These are phyloP conservation scores for Tilapia sparmanii DNA, from an alignment of 2,113 vertebrate species.

Conservation along the genomic window DNA sequence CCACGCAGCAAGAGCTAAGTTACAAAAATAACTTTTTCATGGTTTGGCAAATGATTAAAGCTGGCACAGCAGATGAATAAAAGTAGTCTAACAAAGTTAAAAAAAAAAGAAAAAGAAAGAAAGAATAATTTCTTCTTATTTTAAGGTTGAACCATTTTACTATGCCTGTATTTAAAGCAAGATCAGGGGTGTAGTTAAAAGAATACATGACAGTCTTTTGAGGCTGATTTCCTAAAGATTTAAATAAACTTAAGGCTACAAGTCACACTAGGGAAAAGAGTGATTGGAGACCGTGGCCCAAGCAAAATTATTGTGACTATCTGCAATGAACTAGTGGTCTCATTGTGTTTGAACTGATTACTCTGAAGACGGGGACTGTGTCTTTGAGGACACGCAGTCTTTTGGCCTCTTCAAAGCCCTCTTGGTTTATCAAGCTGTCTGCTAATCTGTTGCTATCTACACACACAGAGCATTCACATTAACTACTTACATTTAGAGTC, in stretches of 20 bases:
- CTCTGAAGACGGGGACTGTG: accelerated
- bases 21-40: not conserved
- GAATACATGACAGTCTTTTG: accelerated
- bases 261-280: not conserved
- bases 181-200: not conserved
- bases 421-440: not conserved
- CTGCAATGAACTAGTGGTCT: accelerated
- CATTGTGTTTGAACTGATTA: accelerated
- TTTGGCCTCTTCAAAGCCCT: not conserved
- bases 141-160: not conserved
- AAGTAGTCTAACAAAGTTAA: not conserved
- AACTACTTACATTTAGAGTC: not conserved
- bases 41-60: not conserved
- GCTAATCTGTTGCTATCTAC: not conserved
- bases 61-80: not conserved
- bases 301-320: not conserved
- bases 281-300: accelerated
- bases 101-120: not conserved
- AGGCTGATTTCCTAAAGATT: not conserved
- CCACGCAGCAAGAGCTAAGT: not conserved
- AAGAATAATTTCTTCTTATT: not conserved
- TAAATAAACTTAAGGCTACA: not conserved
- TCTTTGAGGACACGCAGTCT: not conserved
- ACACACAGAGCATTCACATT: not conserved
- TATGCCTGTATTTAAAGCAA: not conserved